Base-by-base conservation (phyloP, 2,797 vertebrate species). In the Denticeps clupeoides region DNA sequence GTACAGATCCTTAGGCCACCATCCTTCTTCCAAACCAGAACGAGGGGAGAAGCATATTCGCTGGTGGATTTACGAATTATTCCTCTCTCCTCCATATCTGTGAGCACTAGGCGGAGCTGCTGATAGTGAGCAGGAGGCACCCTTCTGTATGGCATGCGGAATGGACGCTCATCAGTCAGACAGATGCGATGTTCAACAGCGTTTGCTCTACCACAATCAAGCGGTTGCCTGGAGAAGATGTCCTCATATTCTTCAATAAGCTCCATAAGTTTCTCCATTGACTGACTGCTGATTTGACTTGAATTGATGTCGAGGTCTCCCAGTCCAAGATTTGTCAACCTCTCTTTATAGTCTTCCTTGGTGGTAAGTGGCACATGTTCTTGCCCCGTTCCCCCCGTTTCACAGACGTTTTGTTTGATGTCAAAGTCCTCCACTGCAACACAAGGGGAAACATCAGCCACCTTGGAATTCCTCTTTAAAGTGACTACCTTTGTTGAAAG, bases 381-480 rank as follows among this genome's bases (percentile, higher is more conserved):
- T n/a, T n/a, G n/a, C n/a, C n/a, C n/a, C n/a, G n/a, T n/a, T n/a
- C n/a, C n/a, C n/a, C n/a, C n/a, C n/a, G n/a, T n/a, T n/a, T n/a
- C n/a, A n/a, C n/a, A n/a, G n/a, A n/a, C n/a, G n/a, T n/a, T n/a
- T n/a, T n/a, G n/a, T n/a, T n/a, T n/a, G n/a, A n/a, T n/a, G n/a
- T n/a, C n/a, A 1, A 42, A 21, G 15, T 42, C 65, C 3, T 68
- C 56, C 0, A 50, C 9, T 1, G 59, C 65, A 1, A 63, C 5
- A 33, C 56, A 62, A 0, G 56, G 56, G 1, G 48, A 65, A 0
- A 65, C 47, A 7, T 62, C 64, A 3, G 57, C 47, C 5, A 57
- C 10, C 7, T 58, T 58, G 5, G 28, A 12, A 49, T 63, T 60
- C 5, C 43, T 7, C 1, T 24, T 25, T 2, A 58, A 2, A 1